Evolutionary conservation across 2,888 invertebrate species (phyloP).

Genomic region (Neoscelio sp.): DNA sequence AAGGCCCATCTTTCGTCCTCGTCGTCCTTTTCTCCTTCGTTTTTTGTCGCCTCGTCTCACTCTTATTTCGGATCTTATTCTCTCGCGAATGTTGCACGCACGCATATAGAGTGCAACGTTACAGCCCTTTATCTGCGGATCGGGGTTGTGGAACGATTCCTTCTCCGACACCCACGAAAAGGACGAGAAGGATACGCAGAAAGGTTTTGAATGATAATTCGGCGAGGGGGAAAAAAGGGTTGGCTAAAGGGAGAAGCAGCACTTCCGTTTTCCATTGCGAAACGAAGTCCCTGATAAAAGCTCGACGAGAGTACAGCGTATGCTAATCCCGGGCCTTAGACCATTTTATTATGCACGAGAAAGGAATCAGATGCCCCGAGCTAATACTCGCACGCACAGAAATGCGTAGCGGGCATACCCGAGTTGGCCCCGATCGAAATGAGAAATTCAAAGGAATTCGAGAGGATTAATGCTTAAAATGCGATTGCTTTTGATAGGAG

Average conservation of each 20-base stretch:
- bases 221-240: no score
- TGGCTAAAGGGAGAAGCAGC: constrained; percentile 31
- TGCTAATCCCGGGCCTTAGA: constrained; percentile 61
- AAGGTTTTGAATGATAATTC: constrained; percentile 65
- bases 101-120: constrained; percentile 56
- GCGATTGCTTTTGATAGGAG: constrained; percentile 48
- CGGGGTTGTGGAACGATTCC: constrained; percentile 68
- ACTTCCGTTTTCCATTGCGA: constrained; percentile 63
- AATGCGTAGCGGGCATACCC: constrained; percentile 31
- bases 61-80: constrained; percentile 64
- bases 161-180: constrained; percentile 62
- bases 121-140: constrained; percentile 69
- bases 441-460: constrained; percentile 44
- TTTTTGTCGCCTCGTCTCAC: constrained; percentile 46
- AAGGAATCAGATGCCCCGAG: constrained; percentile 54
- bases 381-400: constrained; percentile 58
- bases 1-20: constrained; percentile 20
- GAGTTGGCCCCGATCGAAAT: constrained; percentile 19
- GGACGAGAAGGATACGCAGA: neutral
- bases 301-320: constrained; percentile 50
- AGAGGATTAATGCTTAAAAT: neutral
- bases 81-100: constrained; percentile 66
- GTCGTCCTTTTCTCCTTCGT: constrained; percentile 37
- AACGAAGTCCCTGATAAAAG: constrained; percentile 61
- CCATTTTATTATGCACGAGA: constrained; percentile 61